Conservation (phyloP, 2,888 invertebrate species). For the Hyalella azteca region DNA sequence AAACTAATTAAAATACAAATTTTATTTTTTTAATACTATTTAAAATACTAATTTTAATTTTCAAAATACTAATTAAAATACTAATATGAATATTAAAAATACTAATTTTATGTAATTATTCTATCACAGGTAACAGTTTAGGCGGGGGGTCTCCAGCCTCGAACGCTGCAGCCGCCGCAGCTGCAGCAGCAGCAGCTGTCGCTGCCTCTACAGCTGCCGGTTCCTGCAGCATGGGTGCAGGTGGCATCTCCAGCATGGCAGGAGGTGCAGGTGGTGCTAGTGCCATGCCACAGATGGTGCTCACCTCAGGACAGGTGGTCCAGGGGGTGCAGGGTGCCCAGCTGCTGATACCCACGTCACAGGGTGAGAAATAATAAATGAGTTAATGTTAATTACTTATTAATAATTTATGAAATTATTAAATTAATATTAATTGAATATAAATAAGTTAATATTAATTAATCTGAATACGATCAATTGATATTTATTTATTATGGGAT, state of each 20-base stretch:
- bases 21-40: not conserved
- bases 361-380: constrained; percentile 73
- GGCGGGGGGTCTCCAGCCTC: constrained; percentile 2
- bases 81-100: too few relatives aligned
- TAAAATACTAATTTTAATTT: not conserved
- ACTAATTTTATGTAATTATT: too few relatives aligned
- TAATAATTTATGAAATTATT: not conserved
- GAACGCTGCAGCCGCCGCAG: constrained; percentile 18
- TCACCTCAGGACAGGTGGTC: constrained; percentile 88
- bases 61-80: too few relatives aligned
- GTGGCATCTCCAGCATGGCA: not conserved
- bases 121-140: constrained; percentile 14
- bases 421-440: not conserved
- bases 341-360: constrained; percentile 91
- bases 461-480: too few relatives aligned
- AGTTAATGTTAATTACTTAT: not conserved
- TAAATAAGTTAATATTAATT: not conserved
- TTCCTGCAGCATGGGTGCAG: constrained; percentile 35
- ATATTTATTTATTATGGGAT: too few relatives aligned
- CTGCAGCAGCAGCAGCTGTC: constrained; percentile 44
- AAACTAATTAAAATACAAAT: too few relatives aligned
- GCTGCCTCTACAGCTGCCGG: constrained; percentile 38
- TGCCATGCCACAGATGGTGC: constrained; percentile 87
- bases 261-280: not conserved
- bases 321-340: constrained; percentile 94